Evolutionary conservation across 2,888 invertebrate genomes (phyloP).

Genomic region (Apodemia duryi): DNA sequence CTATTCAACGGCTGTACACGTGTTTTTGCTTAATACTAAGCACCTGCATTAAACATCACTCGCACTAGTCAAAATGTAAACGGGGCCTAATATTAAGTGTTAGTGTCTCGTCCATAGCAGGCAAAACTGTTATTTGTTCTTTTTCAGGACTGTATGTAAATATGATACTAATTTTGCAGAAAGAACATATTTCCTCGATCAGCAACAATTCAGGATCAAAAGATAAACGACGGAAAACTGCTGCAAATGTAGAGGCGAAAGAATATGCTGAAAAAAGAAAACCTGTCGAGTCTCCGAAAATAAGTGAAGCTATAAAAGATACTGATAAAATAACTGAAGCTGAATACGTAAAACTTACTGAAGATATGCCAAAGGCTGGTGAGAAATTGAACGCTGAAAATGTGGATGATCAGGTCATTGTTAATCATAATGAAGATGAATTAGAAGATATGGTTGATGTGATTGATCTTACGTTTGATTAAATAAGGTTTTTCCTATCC

Average conservation of each 20-base stretch:
- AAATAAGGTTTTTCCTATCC: constrained; percentile 26
- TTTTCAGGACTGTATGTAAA: too few species aligned
- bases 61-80: too few species aligned
- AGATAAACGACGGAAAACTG: constrained; percentile 48
- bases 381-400: constrained; percentile 21
- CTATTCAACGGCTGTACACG: too few species aligned
- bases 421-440: constrained; percentile 17
- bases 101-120: too few species aligned
- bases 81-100: too few species aligned
- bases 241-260: constrained; percentile 22
- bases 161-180: too few species aligned
- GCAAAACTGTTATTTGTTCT: too few species aligned
- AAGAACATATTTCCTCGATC: constrained; percentile 15
- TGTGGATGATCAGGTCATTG: background rate
- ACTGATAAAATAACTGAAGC: constrained; percentile 12
- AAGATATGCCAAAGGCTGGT: constrained; percentile 22
- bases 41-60: too few species aligned
- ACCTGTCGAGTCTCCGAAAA: background rate
- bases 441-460: constrained; percentile 38
- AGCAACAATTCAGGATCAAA: constrained; percentile 35
- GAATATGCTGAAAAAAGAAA: constrained; percentile 19
- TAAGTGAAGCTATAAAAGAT: constrained; percentile 23
- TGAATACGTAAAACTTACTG: constrained; percentile 25
- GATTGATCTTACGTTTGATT: constrained; percentile 55
- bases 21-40: too few species aligned